Percentiles rank a stretch among this genome's conserved stretches.
Evolutionary conservation across 1,140 invertebrate genomes (phyloP).

Genomic region (Vanessa tameamea): DNA sequence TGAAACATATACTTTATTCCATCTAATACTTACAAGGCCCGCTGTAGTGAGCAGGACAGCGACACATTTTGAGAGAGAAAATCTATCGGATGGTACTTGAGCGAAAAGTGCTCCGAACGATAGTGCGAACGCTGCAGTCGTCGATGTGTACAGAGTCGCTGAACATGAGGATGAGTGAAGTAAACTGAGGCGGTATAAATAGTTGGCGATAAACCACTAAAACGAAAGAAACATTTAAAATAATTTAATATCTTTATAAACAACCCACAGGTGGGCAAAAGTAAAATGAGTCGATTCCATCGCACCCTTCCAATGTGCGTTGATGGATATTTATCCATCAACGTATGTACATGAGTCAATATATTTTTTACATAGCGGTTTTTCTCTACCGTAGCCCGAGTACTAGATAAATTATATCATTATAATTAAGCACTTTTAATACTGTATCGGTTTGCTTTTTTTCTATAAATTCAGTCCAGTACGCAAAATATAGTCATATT

Average conservation of each 20-base stretch:
- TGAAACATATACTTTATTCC: neutral
- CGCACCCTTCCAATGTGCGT: too few relatives aligned
- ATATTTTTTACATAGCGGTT: too few relatives aligned
- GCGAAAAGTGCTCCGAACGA: conserved; percentile 62
- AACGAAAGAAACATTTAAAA: conserved; percentile 37
- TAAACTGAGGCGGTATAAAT: conserved; percentile 69
- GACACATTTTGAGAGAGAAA: conserved; percentile 58
- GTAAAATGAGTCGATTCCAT: too few relatives aligned
- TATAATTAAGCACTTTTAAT: too few relatives aligned
- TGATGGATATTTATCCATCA: too few relatives aligned
- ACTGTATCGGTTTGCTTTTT: too few relatives aligned
- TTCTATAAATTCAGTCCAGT: too few relatives aligned
- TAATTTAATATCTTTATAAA: neutral
- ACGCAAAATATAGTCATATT: too few relatives aligned
- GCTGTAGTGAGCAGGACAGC: conserved; percentile 58
- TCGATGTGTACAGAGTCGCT: conserved; percentile 64
- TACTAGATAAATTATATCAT: too few relatives aligned
- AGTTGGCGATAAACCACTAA: conserved; percentile 77
- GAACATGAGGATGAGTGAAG: conserved; percentile 55
- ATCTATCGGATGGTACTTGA: conserved; percentile 59
- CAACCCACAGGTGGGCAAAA: too few relatives aligned
- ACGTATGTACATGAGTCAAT: too few relatives aligned
- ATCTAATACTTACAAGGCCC: conserved; percentile 55
- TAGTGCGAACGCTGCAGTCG: conserved; percentile 58
- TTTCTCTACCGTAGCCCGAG: too few relatives aligned